Evolutionary conservation across 2,113 vertebrate species (phyloP).

Genomic region (Epinephelus moara): DNA sequence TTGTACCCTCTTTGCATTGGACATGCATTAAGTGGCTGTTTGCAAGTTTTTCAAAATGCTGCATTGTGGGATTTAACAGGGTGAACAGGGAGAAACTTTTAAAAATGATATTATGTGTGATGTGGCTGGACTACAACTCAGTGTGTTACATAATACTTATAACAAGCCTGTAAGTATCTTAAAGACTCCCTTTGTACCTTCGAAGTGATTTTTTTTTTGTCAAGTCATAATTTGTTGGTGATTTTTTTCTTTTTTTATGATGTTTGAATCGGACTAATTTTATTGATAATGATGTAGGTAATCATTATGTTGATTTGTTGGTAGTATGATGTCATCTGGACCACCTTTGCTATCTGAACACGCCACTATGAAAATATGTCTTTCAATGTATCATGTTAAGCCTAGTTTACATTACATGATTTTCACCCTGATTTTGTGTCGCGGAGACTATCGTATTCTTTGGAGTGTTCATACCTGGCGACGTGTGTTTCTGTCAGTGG

Average conservation of each 20-base stretch:
- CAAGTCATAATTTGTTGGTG: neutral
- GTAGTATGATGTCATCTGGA: neutral
- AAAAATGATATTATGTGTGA: neutral
- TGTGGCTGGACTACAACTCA: neutral
- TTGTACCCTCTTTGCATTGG: too few relatives aligned
- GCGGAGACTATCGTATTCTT: too few relatives aligned
- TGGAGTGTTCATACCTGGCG: too few relatives aligned
- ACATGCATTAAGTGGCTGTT: too few relatives aligned
- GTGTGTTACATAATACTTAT: neutral
- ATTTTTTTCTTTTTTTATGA: neutral
- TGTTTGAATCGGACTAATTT: neutral
- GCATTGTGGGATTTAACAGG: neutral
- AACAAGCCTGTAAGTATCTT: neutral
- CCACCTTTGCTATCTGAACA: neutral
- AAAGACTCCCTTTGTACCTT: neutral
- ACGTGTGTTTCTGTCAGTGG: too few relatives aligned
- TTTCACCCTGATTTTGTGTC: too few relatives aligned
- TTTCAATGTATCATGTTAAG: too few relatives aligned
- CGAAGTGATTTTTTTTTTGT: neutral
- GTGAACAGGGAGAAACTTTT: neutral
- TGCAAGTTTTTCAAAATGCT: neutral
- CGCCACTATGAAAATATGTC: too few relatives aligned
- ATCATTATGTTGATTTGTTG: neutral
- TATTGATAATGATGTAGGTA: neutral
- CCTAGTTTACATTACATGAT: too few relatives aligned